Evolutionary conservation across 2,888 invertebrate species (phyloP).

Genomic region (Girardia tigrina): DNA sequence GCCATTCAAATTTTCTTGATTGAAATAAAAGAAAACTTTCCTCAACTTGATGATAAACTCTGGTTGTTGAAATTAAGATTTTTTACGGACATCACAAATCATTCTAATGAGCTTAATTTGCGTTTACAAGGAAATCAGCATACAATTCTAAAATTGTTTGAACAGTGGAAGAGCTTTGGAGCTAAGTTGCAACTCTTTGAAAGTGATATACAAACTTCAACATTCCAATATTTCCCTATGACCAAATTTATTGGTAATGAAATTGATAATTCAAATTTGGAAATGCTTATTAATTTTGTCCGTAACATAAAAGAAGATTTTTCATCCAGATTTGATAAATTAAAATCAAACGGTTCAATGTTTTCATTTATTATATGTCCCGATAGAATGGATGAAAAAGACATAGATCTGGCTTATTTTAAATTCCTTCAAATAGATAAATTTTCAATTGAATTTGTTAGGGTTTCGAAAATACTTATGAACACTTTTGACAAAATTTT

Average conservation of each 20-base stretch:
- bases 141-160: background rate
- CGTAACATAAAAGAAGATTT: background rate
- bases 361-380: background rate
- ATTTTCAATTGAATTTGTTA: no score
- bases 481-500: no score
- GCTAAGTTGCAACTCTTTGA: background rate
- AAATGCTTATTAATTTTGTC: background rate
- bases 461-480: no score
- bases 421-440: background rate
- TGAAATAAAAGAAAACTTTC: background rate
- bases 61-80: background rate
- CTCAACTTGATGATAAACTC: background rate
- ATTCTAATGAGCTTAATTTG: background rate
- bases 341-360: background rate
- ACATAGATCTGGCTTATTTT: background rate
- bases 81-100: background rate
- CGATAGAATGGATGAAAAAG: background rate
- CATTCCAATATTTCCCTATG: background rate
- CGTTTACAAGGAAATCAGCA: background rate
- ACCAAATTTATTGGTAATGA: background rate
- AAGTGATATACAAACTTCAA: background rate
- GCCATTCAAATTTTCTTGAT: background rate
- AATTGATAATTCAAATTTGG: background rate
- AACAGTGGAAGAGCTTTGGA: background rate
- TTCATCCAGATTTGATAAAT: background rate